Evolutionary conservation across 2,113 vertebrate genomes (phyloP), one percentile per base, ranked within the genome.

Genomic region (Oreotrochilus melanogaster): DNA sequence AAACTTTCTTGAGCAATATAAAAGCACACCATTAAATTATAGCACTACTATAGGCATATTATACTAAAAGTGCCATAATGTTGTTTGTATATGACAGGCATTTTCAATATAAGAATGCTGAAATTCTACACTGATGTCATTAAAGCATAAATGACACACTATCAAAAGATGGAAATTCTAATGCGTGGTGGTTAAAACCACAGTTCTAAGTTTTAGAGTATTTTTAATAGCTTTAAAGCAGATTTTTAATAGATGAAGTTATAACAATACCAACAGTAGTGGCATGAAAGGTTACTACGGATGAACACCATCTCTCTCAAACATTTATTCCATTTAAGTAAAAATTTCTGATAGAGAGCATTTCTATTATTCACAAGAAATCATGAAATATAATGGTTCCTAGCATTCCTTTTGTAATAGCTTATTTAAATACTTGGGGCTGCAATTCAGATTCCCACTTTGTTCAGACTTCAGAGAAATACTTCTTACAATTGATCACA

Each of bases 381-480:
- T 98, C 97, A 95, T 94, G 94, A 88, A 97, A 95, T 96, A 97
- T 96, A 98, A 97, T 97, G 96, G 96, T 96, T 97, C 92, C 97
- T 95, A 97, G 95, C 92, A 85, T 81, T 98, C 74, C 95, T 97
- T 98, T 98, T 97, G 92, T 98, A 98, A 98, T 96, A 96, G 96
- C 96, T 98, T 97, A 97, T 98, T 98, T 98, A 98, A 98, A 98
- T 98, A 97, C 95, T 95, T 85, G 70, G 90, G 93, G 75, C 97
- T 97, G 96, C 96, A 97, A 97, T 98, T 98, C 96, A 97, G 94
- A 96, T 97, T 97, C 96, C 78, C 86, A 98, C 95, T 97, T 98
- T 97, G 96, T 97, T 98, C 97, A 97, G 94, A 94, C 76, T 96
- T 97, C 95, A 92, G 74, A 95, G 96, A 97, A 96, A 96, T 97